Percentiles rank a stretch among this genome's conserved stretches.
These are phyloP conservation scores for Frieseomelitta varia DNA, from an alignment of 1,140 invertebrate species.

Conservation along the genomic window DNA sequence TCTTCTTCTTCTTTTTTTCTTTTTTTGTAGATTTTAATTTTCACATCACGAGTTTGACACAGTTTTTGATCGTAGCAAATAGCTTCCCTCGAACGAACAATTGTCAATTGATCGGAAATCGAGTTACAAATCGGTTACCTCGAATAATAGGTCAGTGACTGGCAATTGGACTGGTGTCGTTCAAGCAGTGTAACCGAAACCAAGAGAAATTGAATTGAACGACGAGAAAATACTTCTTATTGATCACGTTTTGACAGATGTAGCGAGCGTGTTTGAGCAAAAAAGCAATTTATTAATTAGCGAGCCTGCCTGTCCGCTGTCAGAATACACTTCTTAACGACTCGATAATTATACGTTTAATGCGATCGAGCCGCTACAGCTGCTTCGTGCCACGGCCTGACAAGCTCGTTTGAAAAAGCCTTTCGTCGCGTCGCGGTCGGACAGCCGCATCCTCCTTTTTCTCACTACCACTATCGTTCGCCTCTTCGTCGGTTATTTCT, in stretches of 20 bases:
- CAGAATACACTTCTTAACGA: slow-evolving; percentile 57
- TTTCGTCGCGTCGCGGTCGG: slow-evolving; percentile 9
- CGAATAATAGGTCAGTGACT: background rate
- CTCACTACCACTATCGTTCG: background rate
- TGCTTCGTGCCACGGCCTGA: slow-evolving; percentile 49
- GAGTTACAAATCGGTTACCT: background rate
- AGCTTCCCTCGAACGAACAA: no score
- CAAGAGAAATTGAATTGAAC: slow-evolving; percentile 4
- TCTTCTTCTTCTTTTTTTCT: no score
- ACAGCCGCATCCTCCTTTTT: slow-evolving; percentile 30
- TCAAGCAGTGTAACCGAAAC: background rate
- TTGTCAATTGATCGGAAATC: no score
- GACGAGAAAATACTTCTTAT: slow-evolving; percentile 29
- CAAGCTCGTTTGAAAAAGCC: slow-evolving; percentile 58
- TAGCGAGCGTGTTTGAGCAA: slow-evolving; percentile 16
- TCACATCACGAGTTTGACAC: no score
- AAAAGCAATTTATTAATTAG: slow-evolving; percentile 65
- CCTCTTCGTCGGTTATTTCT: slow-evolving; percentile 1
- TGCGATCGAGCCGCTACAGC: slow-evolving; percentile 58
- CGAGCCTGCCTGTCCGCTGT: slow-evolving; percentile 49
- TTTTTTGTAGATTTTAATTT: background rate
- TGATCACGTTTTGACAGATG: slow-evolving; percentile 47
- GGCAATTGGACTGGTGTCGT: background rate
- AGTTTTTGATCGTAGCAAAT: no score
- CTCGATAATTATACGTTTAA: slow-evolving; percentile 71